Percentiles rank a stretch among this genome's conserved stretches.
phyloP scores from a whole-genome alignment of 2,888 invertebrate species.

The Mythimna ferrago region DNA sequence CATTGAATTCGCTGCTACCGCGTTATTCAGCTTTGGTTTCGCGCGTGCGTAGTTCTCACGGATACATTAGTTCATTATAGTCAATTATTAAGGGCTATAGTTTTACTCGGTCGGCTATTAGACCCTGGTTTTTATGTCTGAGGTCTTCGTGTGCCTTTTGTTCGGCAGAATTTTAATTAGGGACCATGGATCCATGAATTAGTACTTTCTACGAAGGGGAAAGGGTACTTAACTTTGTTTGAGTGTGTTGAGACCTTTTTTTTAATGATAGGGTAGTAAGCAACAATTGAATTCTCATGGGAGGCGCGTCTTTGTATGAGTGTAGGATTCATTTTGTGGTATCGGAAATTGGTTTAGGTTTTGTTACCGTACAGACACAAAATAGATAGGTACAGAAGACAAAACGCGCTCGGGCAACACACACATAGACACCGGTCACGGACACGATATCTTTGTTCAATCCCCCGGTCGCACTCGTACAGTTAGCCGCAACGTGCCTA shows the following conservation, averaged over 20 bases:
- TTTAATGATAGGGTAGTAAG: background rate
- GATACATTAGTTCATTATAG: slow-evolving; percentile 77
- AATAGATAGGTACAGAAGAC: too few species aligned
- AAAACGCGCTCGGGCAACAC: too few species aligned
- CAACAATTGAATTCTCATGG: background rate
- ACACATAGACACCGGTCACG: too few species aligned
- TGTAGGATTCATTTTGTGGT: background rate
- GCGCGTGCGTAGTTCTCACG: slow-evolving; percentile 81
- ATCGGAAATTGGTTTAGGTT: background rate
- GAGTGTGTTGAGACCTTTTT: background rate
- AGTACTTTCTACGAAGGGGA: slow-evolving; percentile 39
- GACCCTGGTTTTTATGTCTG: slow-evolving; percentile 64
- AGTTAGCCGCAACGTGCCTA: too few species aligned
- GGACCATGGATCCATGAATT: slow-evolving; percentile 35
- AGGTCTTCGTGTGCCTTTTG: slow-evolving; percentile 64
- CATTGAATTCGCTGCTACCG: slow-evolving; percentile 82
- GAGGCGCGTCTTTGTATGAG: background rate
- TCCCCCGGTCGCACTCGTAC: too few species aligned
- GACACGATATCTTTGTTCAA: too few species aligned
- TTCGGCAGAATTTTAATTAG: slow-evolving; percentile 56
- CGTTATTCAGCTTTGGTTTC: slow-evolving; percentile 77
- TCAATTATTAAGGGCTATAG: slow-evolving; percentile 73
- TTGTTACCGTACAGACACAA: background rate
- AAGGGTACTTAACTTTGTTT: slow-evolving; percentile 25
- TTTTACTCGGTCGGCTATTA: slow-evolving; percentile 69